Conservation (phyloP, 2,888 invertebrate genomes). For the Habroteleia sp. region DNA sequence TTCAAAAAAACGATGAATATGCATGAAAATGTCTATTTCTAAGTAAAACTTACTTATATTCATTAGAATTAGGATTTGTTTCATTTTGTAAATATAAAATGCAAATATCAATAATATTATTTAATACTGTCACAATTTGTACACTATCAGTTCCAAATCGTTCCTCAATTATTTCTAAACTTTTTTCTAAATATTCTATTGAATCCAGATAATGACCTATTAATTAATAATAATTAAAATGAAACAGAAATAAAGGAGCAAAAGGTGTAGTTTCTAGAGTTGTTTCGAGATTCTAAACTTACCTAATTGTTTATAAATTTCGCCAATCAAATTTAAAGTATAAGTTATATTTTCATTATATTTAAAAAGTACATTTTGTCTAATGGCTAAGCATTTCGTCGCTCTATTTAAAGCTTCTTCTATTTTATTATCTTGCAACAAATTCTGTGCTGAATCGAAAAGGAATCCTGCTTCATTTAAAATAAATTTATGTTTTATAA, state of each 20-base stretch:
- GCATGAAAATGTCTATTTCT: too few relatives aligned
- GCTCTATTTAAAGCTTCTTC: conserved; percentile 80
- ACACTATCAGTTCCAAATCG: conserved; percentile 85
- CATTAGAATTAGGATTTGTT: background rate
- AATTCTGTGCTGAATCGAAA: conserved; percentile 66
- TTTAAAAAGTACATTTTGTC: conserved; percentile 81
- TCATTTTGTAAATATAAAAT: conserved; percentile 80
- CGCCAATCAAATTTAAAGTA: conserved; percentile 82
- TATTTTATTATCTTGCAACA: conserved; percentile 65
- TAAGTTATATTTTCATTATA: conserved; percentile 82
- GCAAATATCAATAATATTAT: conserved; percentile 85
- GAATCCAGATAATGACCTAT: conserved; percentile 80
- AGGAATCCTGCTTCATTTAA: conserved; percentile 76
- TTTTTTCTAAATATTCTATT: conserved; percentile 82
- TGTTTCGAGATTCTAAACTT: too few relatives aligned
- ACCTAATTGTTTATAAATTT: conserved; percentile 82
- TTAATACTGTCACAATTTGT: conserved; percentile 85
- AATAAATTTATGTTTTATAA: conserved; percentile 69
- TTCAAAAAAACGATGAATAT: too few relatives aligned
- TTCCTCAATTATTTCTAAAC: conserved; percentile 83
- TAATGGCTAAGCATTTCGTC: conserved; percentile 80
- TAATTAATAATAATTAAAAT: conserved; percentile 17
- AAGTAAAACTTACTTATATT: conserved; percentile 20
- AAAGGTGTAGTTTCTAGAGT: conserved; percentile 10
- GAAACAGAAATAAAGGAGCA: background rate